Base-by-base conservation (phyloP, 2,888 invertebrate species). In the Drosophila emarginata region DNA sequence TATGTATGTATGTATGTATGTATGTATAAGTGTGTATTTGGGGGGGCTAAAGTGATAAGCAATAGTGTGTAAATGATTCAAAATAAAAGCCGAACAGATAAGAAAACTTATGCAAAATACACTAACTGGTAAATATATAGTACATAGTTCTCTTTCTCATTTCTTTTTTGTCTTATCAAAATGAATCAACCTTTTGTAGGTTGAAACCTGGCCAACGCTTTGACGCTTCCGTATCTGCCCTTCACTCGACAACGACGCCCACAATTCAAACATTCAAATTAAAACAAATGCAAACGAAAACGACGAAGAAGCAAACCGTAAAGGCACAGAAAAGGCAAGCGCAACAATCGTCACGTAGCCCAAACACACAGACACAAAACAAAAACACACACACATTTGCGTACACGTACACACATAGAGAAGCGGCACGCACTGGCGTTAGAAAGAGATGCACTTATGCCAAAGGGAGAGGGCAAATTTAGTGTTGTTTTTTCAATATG, bases 311-410 rank as follows among this genome's bases (percentile, higher is more conserved):
- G 45, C 5, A 4, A 18, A 45, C 18, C 9, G 40, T 18, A 45
- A 45, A 45, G 45, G 45, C 45, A 45, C 66, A 63, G 57, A 79
- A 87, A 79, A 77, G 82, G 78, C 79, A 74, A 56, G 56, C 68
- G 72, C 87, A 72, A 71, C 72, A 66, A 52, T 66, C 61, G 71
- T 80, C 84, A 85, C 84, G 87, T 87, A 87, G 87, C 63, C 82
- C 87, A 85, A 62, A 72, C 67, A 65, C 59, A 73, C 32, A 74
- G 66, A 65, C 59, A 74, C 64, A 45, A 14, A 79, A n/a, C 60
- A 64, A 23, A 39, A 56, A 40, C 21, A 15, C 15, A 28, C 32
- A 26, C 61, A 57, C 15, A 18, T 64, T 52, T 23, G 53, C 45
- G 23, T 9, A 40, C 32, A 26, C 59, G 59, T 54, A 63, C 52